A percentile compares a stretch with the other conserved stretches of the same genome.
These are phyloP conservation scores for Antrozous pallidus DNA, from an alignment of 2,797 vertebrate genomes.

Conservation along the genomic window DNA sequence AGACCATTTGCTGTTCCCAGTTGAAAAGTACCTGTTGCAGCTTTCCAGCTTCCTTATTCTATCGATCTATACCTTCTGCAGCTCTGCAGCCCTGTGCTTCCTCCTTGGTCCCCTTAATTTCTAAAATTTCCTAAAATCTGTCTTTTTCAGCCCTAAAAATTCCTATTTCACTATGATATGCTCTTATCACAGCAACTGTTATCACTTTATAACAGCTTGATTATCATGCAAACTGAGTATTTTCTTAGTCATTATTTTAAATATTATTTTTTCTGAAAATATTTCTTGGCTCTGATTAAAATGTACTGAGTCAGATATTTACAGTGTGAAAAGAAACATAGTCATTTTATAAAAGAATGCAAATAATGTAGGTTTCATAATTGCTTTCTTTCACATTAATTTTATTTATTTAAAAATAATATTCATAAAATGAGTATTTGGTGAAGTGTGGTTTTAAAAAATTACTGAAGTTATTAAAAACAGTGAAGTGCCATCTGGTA, in stretches of 20 bases:
- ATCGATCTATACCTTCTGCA: too few relatives aligned
- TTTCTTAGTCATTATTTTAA: slow-evolving; percentile 41
- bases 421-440: neutral
- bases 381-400: neutral
- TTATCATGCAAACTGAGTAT: neutral
- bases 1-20: too few relatives aligned
- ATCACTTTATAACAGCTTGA: slow-evolving; percentile 16
- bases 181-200: neutral
- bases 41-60: too few relatives aligned
- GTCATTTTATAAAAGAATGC: neutral
- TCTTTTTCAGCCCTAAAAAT: too few relatives aligned
- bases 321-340: neutral
- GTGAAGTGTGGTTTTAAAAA: neutral
- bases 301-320: neutral
- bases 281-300: neutral
- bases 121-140: too few relatives aligned
- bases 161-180: neutral
- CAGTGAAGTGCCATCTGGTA: neutral
- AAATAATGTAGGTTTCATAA: neutral
- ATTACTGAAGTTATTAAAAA: neutral
- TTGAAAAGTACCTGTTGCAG: too few relatives aligned
- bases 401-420: neutral
- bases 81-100: too few relatives aligned
- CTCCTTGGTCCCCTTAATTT: too few relatives aligned
- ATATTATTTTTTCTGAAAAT: neutral